These are phyloP conservation scores for Vulpes lagopus DNA, from an alignment of 2,113 vertebrate genomes.

Conservation along the genomic window DNA sequence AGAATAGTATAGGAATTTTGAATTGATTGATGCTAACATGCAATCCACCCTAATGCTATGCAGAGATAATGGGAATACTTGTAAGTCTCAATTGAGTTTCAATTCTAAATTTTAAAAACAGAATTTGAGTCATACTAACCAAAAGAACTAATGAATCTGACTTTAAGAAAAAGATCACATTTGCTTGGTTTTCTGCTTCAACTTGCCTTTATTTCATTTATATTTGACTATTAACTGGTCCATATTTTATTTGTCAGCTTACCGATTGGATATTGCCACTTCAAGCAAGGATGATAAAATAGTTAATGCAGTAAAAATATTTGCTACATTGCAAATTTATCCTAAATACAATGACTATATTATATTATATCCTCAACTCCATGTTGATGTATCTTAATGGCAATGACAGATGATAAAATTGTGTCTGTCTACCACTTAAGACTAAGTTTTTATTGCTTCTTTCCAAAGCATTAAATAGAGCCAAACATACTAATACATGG, in stretches of 20 bases:
- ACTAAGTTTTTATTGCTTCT: neutral
- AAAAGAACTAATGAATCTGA: neutral
- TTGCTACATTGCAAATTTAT: neutral
- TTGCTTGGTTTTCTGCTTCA: neutral
- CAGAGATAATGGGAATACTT: neutral
- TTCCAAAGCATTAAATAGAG: neutral
- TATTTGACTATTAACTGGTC: neutral
- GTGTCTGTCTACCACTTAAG: neutral
- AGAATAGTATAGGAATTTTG: neutral
- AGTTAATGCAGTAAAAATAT: neutral
- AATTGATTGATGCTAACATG: neutral
- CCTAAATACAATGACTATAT: neutral
- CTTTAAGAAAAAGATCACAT: neutral
- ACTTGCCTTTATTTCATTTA: neutral
- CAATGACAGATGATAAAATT: constrained; percentile 11
- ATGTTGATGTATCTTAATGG: neutral
- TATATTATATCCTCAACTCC: neutral
- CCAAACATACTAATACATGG: neutral
- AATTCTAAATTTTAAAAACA: neutral
- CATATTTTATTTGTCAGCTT: constrained; percentile 15
- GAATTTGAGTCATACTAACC: constrained; percentile 14
- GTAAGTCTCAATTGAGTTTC: neutral
- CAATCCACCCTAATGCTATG: neutral
- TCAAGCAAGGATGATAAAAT: constrained; percentile 2
- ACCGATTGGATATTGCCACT: neutral